These are phyloP conservation scores for Eciton burchellii DNA, from an alignment of 1,140 invertebrate species.

Conservation along the genomic window DNA sequence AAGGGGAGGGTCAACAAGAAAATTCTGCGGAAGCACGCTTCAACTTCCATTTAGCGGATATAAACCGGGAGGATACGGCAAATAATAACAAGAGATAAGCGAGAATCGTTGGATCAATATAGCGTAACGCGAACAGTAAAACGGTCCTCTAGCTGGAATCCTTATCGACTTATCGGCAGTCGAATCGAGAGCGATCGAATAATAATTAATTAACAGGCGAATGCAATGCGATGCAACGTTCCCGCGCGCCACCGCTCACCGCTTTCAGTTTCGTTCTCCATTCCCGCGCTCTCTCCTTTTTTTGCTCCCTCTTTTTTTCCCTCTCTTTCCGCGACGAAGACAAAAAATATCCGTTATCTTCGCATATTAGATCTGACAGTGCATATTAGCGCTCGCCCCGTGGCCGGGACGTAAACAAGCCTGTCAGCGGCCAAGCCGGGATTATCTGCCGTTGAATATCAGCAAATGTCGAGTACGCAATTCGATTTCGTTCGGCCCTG, in stretches of 20 bases:
- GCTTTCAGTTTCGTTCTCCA: not conserved
- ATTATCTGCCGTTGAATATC: constrained; percentile 63
- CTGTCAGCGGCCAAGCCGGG: constrained; percentile 37
- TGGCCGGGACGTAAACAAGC: constrained; percentile 53
- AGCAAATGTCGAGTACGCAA: constrained; percentile 53
- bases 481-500: constrained; percentile 65
- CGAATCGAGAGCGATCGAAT: not conserved
- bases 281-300: too few species aligned
- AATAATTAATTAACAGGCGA: not conserved
- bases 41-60: not conserved
- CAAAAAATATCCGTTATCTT: constrained; percentile 19
- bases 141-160: too few species aligned
- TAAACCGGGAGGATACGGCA: not conserved
- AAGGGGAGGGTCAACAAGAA: constrained; percentile 10
- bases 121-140: not conserved
- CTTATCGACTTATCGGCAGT: not conserved
- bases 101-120: constrained; percentile 5
- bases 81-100: not conserved
- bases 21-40: constrained; percentile 1
- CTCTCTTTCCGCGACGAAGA: not conserved
- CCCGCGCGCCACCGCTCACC: not conserved
- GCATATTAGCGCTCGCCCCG: constrained; percentile 7
- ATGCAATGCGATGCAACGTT: not conserved
- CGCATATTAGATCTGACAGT: constrained; percentile 16
- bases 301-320: too few species aligned